A percentile compares a stretch with the other conserved stretches of the same genome.
These are phyloP conservation scores for Panulirus ornatus DNA, from an alignment of 1,140 invertebrate species.

Conservation along the genomic window DNA sequence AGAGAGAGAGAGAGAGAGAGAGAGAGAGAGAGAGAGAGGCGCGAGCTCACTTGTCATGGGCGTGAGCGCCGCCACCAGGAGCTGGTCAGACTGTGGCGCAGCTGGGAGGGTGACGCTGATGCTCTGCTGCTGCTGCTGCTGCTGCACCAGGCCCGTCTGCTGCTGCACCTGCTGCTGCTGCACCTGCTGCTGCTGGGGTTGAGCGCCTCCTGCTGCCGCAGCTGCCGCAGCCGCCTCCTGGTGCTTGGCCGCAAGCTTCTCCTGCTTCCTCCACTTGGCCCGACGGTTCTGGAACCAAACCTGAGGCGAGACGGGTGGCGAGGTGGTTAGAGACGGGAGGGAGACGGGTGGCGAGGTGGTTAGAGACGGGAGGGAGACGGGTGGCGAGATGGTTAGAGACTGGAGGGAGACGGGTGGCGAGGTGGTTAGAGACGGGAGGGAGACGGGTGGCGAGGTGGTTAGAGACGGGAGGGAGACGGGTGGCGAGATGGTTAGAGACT, in stretches of 20 bases:
- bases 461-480: background rate
- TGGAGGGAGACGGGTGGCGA: too few species aligned
- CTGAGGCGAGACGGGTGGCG: constrained; percentile 79
- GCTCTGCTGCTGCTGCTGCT: constrained; percentile 1
- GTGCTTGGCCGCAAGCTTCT: constrained; percentile 83
- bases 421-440: background rate
- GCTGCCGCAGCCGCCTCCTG: constrained; percentile 53
- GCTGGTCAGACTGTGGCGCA: background rate
- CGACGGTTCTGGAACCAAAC: constrained; percentile 96
- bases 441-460: background rate
- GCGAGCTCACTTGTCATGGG: constrained; percentile 15
- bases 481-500: background rate
- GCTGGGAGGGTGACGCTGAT: background rate
- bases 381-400: background rate
- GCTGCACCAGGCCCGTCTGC: background rate
- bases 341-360: background rate
- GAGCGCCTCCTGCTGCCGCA: background rate
- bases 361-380: background rate
- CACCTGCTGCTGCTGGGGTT: background rate
- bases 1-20: background rate
- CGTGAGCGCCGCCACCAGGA: constrained; percentile 4
- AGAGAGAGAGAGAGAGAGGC: background rate
- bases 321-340: background rate
- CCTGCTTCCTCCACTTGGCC: constrained; percentile 95
- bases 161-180: background rate